Conservation (phyloP, 1,140 invertebrate species). For the Uloborus diversus region DNA sequence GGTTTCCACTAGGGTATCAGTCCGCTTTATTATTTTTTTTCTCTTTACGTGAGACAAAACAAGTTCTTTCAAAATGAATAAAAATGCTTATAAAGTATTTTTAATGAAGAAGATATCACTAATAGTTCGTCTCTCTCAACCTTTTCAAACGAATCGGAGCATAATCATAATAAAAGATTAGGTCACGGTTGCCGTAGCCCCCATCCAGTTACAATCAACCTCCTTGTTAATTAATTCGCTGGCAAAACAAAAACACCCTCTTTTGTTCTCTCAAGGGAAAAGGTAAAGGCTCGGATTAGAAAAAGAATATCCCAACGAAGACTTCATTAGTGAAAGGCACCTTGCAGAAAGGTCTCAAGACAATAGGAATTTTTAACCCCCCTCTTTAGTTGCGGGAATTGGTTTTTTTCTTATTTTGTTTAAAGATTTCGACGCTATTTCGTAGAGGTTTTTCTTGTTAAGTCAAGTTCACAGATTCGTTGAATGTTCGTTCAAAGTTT, state of each 20-base stretch:
- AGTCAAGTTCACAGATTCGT: no score
- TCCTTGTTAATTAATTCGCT: conserved; percentile 35
- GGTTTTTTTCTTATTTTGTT: no score
- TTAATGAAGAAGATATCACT: background rate
- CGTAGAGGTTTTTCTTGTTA: no score
- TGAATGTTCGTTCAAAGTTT: no score
- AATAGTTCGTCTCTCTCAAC: background rate
- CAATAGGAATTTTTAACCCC: background rate
- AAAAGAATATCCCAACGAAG: conserved; percentile 22
- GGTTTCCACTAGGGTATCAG: no score
- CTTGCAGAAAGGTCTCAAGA: conserved; percentile 1
- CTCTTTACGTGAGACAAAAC: background rate
- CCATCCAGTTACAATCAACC: conserved; percentile 8
- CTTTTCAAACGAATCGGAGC: background rate
- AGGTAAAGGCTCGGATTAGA: conserved; percentile 4
- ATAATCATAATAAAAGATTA: conserved; percentile 8
- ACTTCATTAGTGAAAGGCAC: conserved; percentile 31
- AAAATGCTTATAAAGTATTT: background rate
- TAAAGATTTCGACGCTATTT: no score
- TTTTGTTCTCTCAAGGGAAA: conserved; percentile 14
- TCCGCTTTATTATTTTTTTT: no score
- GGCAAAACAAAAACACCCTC: background rate
- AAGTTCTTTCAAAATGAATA: no score
- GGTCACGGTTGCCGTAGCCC: background rate
- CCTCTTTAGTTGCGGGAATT: no score